phyloP scores from a whole-genome alignment of 2,113 vertebrate genomes.

The Pygoscelis adeliae region DNA sequence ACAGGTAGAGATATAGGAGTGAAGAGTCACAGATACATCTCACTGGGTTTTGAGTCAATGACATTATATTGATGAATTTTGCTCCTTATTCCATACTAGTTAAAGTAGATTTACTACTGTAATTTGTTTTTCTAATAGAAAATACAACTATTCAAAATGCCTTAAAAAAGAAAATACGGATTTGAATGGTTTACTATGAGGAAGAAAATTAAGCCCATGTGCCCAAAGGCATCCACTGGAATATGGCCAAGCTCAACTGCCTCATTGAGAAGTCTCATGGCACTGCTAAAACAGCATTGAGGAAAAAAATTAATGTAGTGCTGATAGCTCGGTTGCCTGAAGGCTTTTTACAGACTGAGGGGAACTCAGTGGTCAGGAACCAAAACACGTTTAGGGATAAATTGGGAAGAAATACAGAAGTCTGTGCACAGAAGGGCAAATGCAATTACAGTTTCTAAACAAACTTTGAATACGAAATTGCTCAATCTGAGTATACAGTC shows the following conservation, averaged over 20 bases:
- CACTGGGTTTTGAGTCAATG: not conserved
- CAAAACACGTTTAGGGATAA: not conserved
- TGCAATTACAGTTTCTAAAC: not conserved
- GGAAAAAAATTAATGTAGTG: not conserved
- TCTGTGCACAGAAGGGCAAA: not conserved
- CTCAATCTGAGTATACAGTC: not conserved
- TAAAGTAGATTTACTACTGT: not conserved
- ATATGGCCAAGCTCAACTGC: constrained; percentile 17
- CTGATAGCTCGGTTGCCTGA: not conserved
- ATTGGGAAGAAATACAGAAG: not conserved
- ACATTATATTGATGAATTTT: not conserved
- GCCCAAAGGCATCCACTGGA: constrained; percentile 30
- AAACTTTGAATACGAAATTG: not conserved
- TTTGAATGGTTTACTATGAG: not conserved
- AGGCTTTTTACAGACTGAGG: constrained; percentile 5
- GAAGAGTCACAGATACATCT: not conserved
- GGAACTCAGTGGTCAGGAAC: constrained; percentile 14
- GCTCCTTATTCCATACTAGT: not conserved
- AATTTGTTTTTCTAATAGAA: constrained; percentile 2
- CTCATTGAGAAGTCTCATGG: not conserved
- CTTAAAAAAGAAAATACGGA: not conserved
- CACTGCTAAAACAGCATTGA: not conserved
- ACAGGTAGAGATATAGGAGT: not conserved
- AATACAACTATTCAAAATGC: not conserved
- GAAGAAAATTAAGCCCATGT: constrained; percentile 30